Evolutionary conservation across 2,113 vertebrate genomes (phyloP).

Genomic region (Chaetops frenatus): DNA sequence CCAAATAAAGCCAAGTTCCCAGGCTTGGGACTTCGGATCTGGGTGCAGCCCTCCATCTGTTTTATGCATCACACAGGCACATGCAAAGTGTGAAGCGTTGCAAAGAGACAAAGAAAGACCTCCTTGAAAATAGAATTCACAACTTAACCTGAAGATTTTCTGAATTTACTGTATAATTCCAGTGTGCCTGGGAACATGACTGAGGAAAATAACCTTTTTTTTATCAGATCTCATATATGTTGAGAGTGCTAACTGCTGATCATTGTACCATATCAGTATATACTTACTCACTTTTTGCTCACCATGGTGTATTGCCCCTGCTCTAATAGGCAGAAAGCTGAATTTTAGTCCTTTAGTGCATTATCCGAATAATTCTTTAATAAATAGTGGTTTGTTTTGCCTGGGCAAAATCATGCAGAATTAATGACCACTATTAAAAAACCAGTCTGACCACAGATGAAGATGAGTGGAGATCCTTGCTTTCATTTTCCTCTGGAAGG

Average conservation of each 20-base stretch:
- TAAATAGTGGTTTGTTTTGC: background rate
- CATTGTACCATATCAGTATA: background rate
- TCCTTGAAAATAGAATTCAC: background rate
- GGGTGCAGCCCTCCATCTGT: background rate
- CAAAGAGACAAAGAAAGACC: background rate
- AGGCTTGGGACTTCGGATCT: background rate
- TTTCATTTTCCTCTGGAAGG: background rate
- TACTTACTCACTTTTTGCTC: background rate
- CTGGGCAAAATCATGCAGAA: background rate
- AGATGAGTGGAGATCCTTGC: background rate
- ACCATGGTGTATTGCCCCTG: background rate
- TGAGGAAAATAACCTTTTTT: background rate
- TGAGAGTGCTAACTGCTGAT: background rate
- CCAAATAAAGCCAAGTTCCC: background rate
- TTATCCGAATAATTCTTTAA: background rate
- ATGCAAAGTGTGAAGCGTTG: background rate
- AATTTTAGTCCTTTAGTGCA: background rate
- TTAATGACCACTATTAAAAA: background rate
- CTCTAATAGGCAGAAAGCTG: background rate
- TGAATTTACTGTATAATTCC: background rate
- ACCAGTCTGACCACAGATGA: background rate
- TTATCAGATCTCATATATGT: fast-evolving
- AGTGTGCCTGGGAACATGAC: background rate
- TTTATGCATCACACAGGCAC: background rate
- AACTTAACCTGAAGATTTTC: background rate